Conservation (phyloP, 2,113 vertebrate species). For the Corvus hawaiiensis region DNA sequence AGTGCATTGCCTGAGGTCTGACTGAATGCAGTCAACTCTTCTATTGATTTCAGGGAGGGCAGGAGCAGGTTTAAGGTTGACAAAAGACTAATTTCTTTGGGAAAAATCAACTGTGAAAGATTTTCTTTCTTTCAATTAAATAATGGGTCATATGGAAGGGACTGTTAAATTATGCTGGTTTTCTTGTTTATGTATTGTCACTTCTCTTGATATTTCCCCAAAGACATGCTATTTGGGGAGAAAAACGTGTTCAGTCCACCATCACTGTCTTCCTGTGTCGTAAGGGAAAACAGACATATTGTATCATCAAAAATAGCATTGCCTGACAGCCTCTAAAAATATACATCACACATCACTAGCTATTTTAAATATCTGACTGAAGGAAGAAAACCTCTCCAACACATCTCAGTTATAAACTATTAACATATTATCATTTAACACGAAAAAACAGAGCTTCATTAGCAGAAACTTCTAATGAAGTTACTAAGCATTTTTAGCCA, state of each 20-base stretch:
- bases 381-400: conserved; percentile 3
- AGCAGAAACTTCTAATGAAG: background rate
- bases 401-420: background rate
- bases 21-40: background rate
- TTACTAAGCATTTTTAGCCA: background rate
- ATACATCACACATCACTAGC: background rate
- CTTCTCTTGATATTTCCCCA: background rate
- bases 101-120: background rate
- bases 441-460: background rate
- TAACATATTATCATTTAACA: background rate
- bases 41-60: background rate
- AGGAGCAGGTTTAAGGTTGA: background rate
- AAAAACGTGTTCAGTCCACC: background rate
- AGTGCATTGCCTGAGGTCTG: background rate
- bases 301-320: conserved; percentile 6
- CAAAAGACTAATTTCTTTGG: background rate
- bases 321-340: conserved; percentile 34
- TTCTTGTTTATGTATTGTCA: background rate
- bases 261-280: background rate
- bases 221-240: background rate
- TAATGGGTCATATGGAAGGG: background rate
- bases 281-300: conserved; percentile 12
- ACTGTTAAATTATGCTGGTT: background rate
- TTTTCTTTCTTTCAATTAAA: background rate
- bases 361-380: conserved; percentile 34